Evolutionary conservation across 1,140 invertebrate genomes (phyloP), one percentile per base, ranked within the genome.

Genomic region (Brachionus rotundiformis): DNA sequence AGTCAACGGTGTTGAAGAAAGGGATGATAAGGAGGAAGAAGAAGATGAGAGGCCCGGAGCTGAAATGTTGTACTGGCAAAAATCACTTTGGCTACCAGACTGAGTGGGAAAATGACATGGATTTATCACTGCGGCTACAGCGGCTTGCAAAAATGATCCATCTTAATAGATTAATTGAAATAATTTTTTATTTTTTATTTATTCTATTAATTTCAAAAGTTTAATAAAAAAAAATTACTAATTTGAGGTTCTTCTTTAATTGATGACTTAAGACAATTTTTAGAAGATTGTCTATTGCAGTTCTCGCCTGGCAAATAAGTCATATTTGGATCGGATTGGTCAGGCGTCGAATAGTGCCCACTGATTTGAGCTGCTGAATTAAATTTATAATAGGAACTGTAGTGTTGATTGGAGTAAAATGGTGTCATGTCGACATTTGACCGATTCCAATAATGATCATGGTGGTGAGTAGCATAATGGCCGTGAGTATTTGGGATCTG

Each of bases 191-290:
- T 13, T 2, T 13, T 41, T 41, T n/a, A n/a, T 33, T 33, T 33
- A 11, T 16, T 41, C 11, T 23, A 16, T 41, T 33, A 33, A 31
- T 71, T 71, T 71, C 3, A 63, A 25, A 63, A 13, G n/a, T n/a
- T 36, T 68, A n/a, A 68, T 16, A 6, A n/a, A 39, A 19, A 19
- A 41, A 73, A 68, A 68, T 68, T 73, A 73, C 68, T 73, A 44
- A 73, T 44, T 68, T 68, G 63, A 27, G 68, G 68, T 27, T 73
- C 68, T 44, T 73, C 68, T 73, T 73, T 73, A 3, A 73, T 44
- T 2, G 36, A 44, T 25, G 36, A 25, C 25, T 73, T 73, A 13
- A 44, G 25, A 73, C 41, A 73, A 36, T 0, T 39, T 73, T 73
- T 73, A 6, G 29, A 33, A 44, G 36, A 36, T 39, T 33, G 13